Percentiles rank a stretch among this genome's conserved stretches.
Evolutionary conservation across 2,888 invertebrate species (phyloP).

Genomic region (Pyrochroa serraticornis): DNA sequence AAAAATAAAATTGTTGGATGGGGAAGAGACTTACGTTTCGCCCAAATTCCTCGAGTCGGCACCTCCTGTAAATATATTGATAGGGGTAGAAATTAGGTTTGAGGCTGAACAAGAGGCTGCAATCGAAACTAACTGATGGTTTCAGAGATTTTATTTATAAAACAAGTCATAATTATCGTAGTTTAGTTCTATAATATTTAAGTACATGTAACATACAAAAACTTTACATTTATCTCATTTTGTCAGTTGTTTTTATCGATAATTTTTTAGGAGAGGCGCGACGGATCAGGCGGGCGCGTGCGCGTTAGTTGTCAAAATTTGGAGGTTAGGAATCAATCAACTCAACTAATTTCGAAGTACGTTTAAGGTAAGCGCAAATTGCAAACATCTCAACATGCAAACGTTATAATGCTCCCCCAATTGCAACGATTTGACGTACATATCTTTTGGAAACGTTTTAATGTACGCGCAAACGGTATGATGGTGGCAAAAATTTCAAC

Average conservation of each 20-base stretch:
- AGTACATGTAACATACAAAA: constrained; percentile 55
- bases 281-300: no score
- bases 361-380: no score
- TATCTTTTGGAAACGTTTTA: no score
- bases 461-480: no score
- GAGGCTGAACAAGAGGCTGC: constrained; percentile 18
- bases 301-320: no score
- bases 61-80: constrained; percentile 32
- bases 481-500: no score
- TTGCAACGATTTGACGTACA: no score
- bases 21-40: constrained; percentile 53
- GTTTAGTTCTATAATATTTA: constrained; percentile 52
- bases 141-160: constrained; percentile 53
- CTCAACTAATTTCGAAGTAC: no score
- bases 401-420: no score
- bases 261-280: no score
- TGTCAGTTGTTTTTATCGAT: not conserved
- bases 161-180: constrained; percentile 54
- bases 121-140: constrained; percentile 10
- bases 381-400: no score
- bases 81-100: constrained; percentile 9
- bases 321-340: no score
- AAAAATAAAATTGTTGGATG: constrained; percentile 2
- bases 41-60: constrained; percentile 41
- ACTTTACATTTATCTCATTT: constrained; percentile 44